phyloP scores from a whole-genome alignment of 2,888 invertebrate species.

The Latrodectus hesperus region DNA sequence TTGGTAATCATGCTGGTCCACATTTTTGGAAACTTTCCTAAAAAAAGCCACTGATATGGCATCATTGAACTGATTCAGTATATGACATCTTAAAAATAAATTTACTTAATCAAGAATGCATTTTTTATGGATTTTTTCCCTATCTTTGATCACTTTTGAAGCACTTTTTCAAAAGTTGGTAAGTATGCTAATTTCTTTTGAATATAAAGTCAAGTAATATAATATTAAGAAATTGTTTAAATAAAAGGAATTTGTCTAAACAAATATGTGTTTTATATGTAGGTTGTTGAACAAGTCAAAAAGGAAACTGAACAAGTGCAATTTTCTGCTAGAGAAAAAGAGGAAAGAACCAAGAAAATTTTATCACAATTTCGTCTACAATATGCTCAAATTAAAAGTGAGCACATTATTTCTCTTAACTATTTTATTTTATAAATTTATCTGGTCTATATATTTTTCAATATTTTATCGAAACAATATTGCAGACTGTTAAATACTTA shows the following conservation, averaged over 20 bases:
- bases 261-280: not conserved
- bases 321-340: constrained; percentile 68
- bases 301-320: constrained; percentile 56
- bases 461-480: too few relatives aligned
- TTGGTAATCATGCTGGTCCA: too few relatives aligned
- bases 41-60: too few relatives aligned
- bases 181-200: too few relatives aligned
- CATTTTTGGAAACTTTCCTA: too few relatives aligned
- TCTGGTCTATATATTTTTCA: too few relatives aligned
- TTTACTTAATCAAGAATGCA: not conserved
- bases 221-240: too few relatives aligned
- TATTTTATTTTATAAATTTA: not conserved
- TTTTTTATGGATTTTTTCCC: not conserved
- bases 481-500: too few relatives aligned
- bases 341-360: constrained; percentile 71
- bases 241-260: too few relatives aligned
- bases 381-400: constrained; percentile 49
- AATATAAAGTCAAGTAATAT: too few relatives aligned
- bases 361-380: constrained; percentile 60
- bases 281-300: constrained; percentile 37
- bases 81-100: not conserved
- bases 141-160: not conserved
- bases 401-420: not conserved
- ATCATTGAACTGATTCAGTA: too few relatives aligned
- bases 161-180: too few relatives aligned